Evolutionary conservation across 2,888 invertebrate genomes (phyloP), one percentile per base, ranked within the genome.

Genomic region (Palloptera scutellata): DNA sequence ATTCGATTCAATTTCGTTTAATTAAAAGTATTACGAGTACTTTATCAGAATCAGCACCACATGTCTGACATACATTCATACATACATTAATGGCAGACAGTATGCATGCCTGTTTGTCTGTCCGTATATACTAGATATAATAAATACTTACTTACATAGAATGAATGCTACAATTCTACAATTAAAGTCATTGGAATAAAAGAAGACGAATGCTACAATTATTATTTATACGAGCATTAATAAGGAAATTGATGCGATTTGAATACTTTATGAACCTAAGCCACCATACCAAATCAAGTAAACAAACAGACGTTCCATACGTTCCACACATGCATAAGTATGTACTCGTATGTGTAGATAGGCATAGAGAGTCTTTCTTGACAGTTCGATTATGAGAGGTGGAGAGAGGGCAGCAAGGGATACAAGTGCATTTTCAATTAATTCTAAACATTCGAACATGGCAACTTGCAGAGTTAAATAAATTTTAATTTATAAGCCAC

Each of bases 1-100:
- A 48, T 17, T 41, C 41, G 19, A 20, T 64, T 61, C 68, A 68
- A 68, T 68, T 68, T 52, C 64, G 75, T 74, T 75, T 75, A 75
- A 75, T 75, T 75, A 74, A 75, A 75, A 67, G 51, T 65, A 59
- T 66, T 64, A 42, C 15, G 30, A 30, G 30, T 30, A 30, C 6
- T 30, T 30, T 30, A 30, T 30, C 30, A 30, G 30, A 30, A 30
- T n/a, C n/a, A 6, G 30, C 30, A 30, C 30, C 30, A 30, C 30
- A 30, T 30, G 30, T 30, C 6, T 30, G 30, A 2, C 43, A 19
- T 58, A 63, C n/a, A 54, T 19, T 45, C n/a, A n/a, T 13, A 40
- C 9, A 62, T 40, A 53, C 43, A 17, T 42, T 8, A 10, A 8
- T 55, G 30, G 20, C 19, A 19, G 54, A 19, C 20, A 19, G 2